A percentile compares a stretch with the other conserved stretches of the same genome.
phyloP scores from a whole-genome alignment of 1,140 invertebrate genomes.

The Formica exsecta region DNA sequence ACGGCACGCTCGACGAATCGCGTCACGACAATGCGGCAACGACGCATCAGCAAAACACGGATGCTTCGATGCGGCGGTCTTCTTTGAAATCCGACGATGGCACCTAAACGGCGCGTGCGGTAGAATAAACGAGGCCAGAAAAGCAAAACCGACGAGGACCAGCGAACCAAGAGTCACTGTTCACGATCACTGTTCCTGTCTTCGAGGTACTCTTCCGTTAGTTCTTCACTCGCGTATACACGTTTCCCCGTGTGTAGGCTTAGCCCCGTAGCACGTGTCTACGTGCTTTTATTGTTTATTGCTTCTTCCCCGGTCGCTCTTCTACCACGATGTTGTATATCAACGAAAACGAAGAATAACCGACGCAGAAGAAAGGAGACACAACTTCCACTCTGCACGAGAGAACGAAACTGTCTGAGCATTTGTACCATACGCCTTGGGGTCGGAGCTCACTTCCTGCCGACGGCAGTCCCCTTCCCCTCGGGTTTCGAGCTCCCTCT shows the following conservation, averaged over 20 bases:
- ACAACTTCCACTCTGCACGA: constrained; percentile 79
- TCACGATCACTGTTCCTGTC: not conserved
- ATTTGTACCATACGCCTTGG: constrained; percentile 70
- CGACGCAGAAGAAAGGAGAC: constrained; percentile 32
- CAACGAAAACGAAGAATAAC: not conserved
- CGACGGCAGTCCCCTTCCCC: constrained; percentile 70
- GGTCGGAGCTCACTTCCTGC: constrained; percentile 78
- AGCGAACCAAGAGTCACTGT: not conserved
- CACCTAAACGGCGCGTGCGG: not conserved
- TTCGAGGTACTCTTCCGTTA: not conserved
- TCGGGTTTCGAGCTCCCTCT: constrained; percentile 36
- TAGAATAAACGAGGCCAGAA: not conserved
- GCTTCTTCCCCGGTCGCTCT: not conserved
- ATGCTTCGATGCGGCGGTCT: constrained; percentile 25
- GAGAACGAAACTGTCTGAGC: constrained; percentile 81
- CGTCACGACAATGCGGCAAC: constrained; percentile 63
- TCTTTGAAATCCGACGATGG: constrained; percentile 11
- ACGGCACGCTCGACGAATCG: constrained; percentile 69
- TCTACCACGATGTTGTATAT: not conserved
- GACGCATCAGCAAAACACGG: constrained; percentile 53
- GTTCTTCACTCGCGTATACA: not conserved
- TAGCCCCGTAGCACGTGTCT: not conserved
- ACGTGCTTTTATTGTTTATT: not conserved
- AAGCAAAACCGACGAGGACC: not conserved
- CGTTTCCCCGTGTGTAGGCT: too few relatives aligned